A percentile compares a stretch with the other conserved stretches of the same genome.
These are phyloP conservation scores for Alaudala cheleensis DNA, from an alignment of 2,113 vertebrate species.

Conservation along the genomic window DNA sequence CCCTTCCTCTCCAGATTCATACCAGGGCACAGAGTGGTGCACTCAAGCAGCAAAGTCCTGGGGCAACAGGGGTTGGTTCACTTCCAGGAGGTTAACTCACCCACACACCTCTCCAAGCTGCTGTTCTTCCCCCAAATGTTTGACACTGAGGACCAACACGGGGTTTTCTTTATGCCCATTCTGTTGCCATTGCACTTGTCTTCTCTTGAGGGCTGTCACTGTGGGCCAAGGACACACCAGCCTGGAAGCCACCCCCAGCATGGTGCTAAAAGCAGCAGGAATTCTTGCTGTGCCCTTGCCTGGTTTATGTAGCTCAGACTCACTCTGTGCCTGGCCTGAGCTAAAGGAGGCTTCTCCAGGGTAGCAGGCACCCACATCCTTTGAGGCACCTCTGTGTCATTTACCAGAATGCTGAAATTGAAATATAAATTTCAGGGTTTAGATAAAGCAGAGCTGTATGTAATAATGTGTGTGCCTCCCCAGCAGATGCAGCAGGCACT, in stretches of 20 bases:
- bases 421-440: not conserved
- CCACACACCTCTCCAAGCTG: not conserved
- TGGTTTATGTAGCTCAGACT: not conserved
- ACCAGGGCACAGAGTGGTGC: not conserved
- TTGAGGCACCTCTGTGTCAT: not conserved
- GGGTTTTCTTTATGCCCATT: not conserved
- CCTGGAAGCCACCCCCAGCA: not conserved
- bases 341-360: conserved; percentile 13
- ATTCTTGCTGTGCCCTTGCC: not conserved
- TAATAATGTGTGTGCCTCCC: not conserved
- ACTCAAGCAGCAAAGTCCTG: not conserved
- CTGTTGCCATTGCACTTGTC: not conserved
- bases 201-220: not conserved
- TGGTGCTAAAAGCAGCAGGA: not conserved
- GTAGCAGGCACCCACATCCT: not conserved
- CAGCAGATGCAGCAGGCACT: not conserved
- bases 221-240: not conserved
- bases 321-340: not conserved
- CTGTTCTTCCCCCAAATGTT: not conserved
- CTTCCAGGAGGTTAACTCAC: not conserved
- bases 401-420: not conserved
- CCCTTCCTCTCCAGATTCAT: not conserved
- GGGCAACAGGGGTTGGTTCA: not conserved
- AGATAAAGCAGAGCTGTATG: not conserved
- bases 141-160: not conserved